These are phyloP conservation scores for Neogobius melanostomus DNA, from an alignment of 2,113 vertebrate species.

Conservation along the genomic window DNA sequence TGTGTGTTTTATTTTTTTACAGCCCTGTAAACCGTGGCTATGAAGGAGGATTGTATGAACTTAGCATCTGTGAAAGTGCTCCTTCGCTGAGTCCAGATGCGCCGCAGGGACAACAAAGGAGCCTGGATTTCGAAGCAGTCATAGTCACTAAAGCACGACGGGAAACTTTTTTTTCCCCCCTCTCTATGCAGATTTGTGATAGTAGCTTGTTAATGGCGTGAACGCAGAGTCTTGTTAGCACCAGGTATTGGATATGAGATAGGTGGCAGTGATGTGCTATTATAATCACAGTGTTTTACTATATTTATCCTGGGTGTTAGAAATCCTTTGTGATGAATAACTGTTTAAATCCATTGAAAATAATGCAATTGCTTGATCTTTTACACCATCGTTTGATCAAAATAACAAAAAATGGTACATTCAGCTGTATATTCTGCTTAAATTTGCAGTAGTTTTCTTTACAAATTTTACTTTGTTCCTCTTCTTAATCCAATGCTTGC, in stretches of 20 bases:
- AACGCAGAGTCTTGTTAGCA: background rate
- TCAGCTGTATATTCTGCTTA: no score
- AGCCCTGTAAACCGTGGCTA: constrained; percentile 63
- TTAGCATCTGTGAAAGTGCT: constrained; percentile 59
- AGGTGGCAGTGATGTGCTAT: background rate
- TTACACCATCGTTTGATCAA: no score
- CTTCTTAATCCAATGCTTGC: no score
- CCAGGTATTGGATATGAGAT: background rate
- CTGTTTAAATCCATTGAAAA: no score
- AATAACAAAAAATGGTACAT: no score
- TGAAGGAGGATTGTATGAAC: constrained; percentile 53
- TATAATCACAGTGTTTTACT: background rate
- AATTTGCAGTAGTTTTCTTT: no score
- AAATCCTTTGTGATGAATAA: no score
- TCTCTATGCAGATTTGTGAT: constrained; percentile 18
- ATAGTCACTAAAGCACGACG: constrained; percentile 35
- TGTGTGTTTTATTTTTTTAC: constrained; percentile 37
- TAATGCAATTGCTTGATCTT: no score
- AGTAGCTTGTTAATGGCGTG: background rate
- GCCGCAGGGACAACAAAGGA: constrained; percentile 45
- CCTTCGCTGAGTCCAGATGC: constrained; percentile 66
- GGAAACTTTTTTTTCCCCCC: constrained; percentile 9
- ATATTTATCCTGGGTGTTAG: background rate
- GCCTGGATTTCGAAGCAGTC: constrained; percentile 37
- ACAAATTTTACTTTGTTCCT: no score